phyloP scores from a whole-genome alignment of 2,888 invertebrate genomes.

The Nymphalis polychloros region DNA sequence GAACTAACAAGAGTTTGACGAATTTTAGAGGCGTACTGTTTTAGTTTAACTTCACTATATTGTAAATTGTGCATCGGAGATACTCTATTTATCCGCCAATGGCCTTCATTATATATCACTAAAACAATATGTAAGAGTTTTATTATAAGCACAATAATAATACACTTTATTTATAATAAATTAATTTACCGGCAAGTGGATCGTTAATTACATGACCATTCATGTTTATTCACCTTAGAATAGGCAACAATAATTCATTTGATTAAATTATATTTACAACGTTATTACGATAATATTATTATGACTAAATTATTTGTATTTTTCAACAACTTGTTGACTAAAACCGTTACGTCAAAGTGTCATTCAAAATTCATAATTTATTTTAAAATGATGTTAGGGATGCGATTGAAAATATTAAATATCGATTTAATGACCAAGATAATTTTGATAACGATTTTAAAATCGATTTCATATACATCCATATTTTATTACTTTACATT shows the following conservation, averaged over 20 bases:
- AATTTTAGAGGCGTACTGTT: conserved; percentile 70
- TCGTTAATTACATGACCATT: conserved; percentile 41
- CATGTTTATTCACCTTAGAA: conserved; percentile 24
- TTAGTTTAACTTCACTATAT: conserved; percentile 62
- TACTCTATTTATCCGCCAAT: conserved; percentile 65
- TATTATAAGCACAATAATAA: not conserved
- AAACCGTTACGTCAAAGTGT: too few relatives aligned
- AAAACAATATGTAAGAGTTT: conserved; percentile 36
- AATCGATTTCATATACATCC: too few relatives aligned
- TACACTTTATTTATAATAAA: not conserved
- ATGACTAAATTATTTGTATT: too few relatives aligned
- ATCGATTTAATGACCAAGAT: too few relatives aligned
- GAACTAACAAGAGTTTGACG: conserved; percentile 62
- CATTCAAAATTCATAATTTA: too few relatives aligned
- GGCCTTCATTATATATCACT: conserved; percentile 71
- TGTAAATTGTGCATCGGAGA: conserved; percentile 68
- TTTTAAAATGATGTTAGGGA: too few relatives aligned
- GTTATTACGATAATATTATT: not conserved
- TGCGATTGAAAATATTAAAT: too few relatives aligned
- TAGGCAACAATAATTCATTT: not conserved
- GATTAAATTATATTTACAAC: not conserved
- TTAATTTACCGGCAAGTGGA: conserved; percentile 46
- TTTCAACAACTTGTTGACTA: too few relatives aligned
- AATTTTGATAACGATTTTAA: too few relatives aligned
- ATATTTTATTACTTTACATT: too few relatives aligned